Evolutionary conservation across 2,797 vertebrate species (phyloP).

Genomic region (Brachymystax lenok): DNA sequence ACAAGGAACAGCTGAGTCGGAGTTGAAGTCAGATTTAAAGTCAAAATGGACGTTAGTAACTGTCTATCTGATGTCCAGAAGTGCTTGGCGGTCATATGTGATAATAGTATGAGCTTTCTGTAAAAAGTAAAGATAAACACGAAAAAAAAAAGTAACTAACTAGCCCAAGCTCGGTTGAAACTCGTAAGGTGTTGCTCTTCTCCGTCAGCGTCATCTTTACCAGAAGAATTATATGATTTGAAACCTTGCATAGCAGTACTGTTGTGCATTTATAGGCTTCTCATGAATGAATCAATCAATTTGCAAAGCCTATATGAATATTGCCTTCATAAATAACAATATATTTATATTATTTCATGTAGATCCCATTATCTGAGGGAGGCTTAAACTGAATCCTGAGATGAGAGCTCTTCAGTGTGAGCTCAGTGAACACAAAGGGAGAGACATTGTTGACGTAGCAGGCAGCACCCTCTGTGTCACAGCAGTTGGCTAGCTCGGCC

Average conservation of each 20-base stretch:
- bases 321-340: not conserved
- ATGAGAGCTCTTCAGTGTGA: not conserved
- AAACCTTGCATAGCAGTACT: not conserved
- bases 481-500: not conserved
- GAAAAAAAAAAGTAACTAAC: no score
- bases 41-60: no score
- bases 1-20: no score
- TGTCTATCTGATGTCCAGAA: no score
- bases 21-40: no score
- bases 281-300: not conserved
- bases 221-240: not conserved
- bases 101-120: no score
- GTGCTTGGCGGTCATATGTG: no score
- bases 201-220: not conserved
- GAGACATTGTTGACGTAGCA: constrained; percentile 11
- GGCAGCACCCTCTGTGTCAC: constrained; percentile 9
- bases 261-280: not conserved
- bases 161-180: no score
- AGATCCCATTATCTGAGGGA: not conserved
- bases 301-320: not conserved
- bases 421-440: not conserved
- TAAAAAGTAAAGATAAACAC: no score
- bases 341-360: not conserved
- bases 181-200: no score
- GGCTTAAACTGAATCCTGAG: not conserved